A percentile compares a stretch with the other conserved stretches of the same genome.
Evolutionary conservation across 2,888 invertebrate genomes (phyloP).

Genomic region (Stenchaetothrips biformis): DNA sequence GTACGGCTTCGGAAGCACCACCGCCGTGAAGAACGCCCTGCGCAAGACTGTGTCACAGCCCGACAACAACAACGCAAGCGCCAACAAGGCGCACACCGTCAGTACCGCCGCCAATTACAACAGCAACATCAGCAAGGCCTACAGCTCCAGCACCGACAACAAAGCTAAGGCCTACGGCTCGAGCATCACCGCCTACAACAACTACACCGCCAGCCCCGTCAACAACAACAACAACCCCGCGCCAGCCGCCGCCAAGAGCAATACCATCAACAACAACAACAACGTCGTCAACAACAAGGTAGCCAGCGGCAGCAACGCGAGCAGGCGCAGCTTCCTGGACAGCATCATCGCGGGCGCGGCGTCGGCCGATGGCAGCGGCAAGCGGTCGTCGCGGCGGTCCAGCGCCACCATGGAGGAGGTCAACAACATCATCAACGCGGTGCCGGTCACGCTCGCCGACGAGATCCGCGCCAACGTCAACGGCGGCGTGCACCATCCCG

Average conservation of each 20-base stretch:
- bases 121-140: neutral
- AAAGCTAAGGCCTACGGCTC: neutral
- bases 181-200: neutral
- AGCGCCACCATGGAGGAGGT: conserved; percentile 14
- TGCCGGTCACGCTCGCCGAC: no score
- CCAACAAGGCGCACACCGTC: neutral
- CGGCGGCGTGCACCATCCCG: no score
- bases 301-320: neutral
- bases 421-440: neutral
- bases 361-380: neutral
- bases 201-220: neutral
- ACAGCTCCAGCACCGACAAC: neutral
- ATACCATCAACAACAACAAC: neutral
- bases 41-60: neutral
- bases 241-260: no score
- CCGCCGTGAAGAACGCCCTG: conserved; percentile 10
- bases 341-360: conserved; percentile 14
- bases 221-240: neutral
- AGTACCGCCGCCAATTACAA: neutral
- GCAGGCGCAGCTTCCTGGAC: conserved; percentile 17
- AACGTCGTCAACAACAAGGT: neutral
- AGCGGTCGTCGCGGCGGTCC: neutral
- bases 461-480: no score
- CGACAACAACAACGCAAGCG: neutral
- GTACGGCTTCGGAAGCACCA: conserved; percentile 19